Conservation (phyloP, 2,113 vertebrate species). For the Coptodon rendalli region DNA sequence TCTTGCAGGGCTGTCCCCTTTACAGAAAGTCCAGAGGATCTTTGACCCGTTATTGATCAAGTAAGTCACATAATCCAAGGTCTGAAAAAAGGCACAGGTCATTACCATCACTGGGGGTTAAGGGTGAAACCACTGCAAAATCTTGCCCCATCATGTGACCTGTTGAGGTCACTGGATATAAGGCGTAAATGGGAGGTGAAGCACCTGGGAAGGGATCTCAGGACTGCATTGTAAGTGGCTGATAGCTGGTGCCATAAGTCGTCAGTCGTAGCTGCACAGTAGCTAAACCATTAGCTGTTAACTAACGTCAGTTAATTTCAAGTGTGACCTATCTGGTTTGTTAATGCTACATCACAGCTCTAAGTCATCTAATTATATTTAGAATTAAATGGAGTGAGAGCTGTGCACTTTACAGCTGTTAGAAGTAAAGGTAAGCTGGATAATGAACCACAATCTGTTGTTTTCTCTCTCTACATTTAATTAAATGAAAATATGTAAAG, state of each 20-base stretch:
- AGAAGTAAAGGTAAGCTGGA: neutral
- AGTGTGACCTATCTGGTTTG: neutral
- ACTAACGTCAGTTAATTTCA: neutral
- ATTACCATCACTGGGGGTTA: neutral
- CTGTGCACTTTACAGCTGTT: neutral
- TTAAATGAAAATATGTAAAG: neutral
- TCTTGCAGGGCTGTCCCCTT: neutral
- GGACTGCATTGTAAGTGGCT: neutral
- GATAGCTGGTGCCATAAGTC: neutral
- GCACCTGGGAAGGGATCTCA: neutral
- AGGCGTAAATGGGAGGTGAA: neutral
- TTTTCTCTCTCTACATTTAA: neutral
- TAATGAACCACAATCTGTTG: neutral
- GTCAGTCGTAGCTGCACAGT: neutral
- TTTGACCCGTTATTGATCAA: neutral
- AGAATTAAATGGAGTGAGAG: neutral
- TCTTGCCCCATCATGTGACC: neutral
- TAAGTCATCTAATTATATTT: neutral
- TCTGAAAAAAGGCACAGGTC: neutral
- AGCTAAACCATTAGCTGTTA: neutral
- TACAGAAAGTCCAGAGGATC: neutral
- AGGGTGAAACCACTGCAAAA: neutral
- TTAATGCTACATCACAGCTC: neutral
- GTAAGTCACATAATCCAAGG: neutral
- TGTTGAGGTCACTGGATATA: neutral